Evolutionary conservation across 2,797 vertebrate genomes (phyloP).

Genomic region (Fistularia tabacaria): DNA sequence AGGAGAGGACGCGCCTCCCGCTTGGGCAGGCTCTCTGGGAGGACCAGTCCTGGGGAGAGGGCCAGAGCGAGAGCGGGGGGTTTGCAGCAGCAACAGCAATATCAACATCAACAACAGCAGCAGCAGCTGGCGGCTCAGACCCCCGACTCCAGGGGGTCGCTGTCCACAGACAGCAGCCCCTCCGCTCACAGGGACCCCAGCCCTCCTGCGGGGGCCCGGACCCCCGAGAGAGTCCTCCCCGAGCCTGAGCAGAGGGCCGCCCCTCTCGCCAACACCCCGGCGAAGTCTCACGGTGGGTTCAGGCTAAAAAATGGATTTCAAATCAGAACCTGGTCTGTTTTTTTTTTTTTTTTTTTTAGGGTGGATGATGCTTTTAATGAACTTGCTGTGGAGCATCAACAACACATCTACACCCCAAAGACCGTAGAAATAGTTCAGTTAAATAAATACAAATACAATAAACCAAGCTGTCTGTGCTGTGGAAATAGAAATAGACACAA

Average conservation of each 20-base stretch:
- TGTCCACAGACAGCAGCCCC: constrained; percentile 41
- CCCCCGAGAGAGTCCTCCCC: constrained; percentile 29
- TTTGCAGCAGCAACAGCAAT: constrained; percentile 31
- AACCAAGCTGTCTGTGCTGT: too few species aligned
- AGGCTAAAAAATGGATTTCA: background rate
- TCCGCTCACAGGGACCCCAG: constrained; percentile 27
- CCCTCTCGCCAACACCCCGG: constrained; percentile 19
- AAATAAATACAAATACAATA: too few species aligned
- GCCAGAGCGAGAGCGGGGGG: constrained; percentile 47
- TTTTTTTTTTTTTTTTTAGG: background rate
- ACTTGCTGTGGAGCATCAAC: too few species aligned
- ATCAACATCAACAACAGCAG: too few species aligned
- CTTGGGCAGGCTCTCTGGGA: constrained; percentile 64
- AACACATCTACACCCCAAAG: too few species aligned
- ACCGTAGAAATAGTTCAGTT: too few species aligned
- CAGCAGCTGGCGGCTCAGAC: constrained; percentile 24
- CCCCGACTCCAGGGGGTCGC: constrained; percentile 27
- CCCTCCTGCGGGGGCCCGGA: constrained; percentile 18
- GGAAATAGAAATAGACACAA: too few species aligned
- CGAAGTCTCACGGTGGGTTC: constrained; percentile 56
- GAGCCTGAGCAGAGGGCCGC: constrained; percentile 19
- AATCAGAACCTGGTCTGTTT: background rate
- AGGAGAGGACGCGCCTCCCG: constrained; percentile 67
- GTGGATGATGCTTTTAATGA: too few species aligned
- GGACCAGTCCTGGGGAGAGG: constrained; percentile 68